These are phyloP conservation scores for Cephus pygmeus DNA, from an alignment of 2,888 invertebrate genomes.

Conservation along the genomic window DNA sequence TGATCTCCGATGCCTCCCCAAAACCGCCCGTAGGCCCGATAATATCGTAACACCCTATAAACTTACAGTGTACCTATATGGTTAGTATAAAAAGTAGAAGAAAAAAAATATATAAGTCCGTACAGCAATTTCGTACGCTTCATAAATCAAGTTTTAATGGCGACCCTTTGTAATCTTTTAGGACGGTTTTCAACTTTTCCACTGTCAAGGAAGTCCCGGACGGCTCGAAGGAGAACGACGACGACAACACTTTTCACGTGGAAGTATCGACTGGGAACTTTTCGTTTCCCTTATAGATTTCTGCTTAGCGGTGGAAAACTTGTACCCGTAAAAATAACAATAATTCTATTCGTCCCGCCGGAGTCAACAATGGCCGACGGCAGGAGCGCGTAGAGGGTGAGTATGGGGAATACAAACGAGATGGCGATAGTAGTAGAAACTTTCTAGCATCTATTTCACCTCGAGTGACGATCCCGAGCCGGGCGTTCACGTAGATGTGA, in stretches of 20 bases:
- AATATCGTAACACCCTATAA: no score
- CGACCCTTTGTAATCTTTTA: slow-evolving; percentile 36
- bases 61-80: no score
- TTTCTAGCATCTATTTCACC: not conserved
- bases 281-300: slow-evolving; percentile 31
- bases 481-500: not conserved
- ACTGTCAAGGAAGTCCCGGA: slow-evolving; percentile 8
- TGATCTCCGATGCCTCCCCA: no score
- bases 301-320: slow-evolving; percentile 36
- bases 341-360: slow-evolving; percentile 37
- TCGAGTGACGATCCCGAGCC: not conserved
- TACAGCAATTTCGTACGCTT: not conserved
- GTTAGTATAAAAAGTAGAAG: no score
- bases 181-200: slow-evolving; percentile 28
- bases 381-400: slow-evolving; percentile 17
- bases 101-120: no score
- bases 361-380: slow-evolving; percentile 40
- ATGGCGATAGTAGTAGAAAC: not conserved
- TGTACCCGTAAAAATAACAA: slow-evolving; percentile 45
- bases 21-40: no score
- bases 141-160: slow-evolving; percentile 35
- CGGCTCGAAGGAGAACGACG: slow-evolving; percentile 6
- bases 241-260: no score
- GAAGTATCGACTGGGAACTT: no score
- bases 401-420: slow-evolving; percentile 29